These are phyloP conservation scores for Orestias chungarensis DNA, from an alignment of 2,797 vertebrate species.

Conservation along the genomic window DNA sequence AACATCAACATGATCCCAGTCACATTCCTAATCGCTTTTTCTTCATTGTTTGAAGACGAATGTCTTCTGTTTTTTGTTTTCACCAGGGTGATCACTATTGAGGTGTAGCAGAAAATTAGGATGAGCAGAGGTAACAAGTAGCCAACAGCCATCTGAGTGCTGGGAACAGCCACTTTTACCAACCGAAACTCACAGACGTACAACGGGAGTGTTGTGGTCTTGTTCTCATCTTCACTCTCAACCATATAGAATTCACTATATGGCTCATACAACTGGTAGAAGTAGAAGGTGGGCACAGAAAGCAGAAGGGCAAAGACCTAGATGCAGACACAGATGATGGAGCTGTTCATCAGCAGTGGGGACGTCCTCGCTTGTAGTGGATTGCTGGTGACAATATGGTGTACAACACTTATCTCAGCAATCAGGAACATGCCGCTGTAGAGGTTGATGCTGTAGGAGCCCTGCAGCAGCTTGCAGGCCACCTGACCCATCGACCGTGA, in stretches of 20 bases:
- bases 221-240: accelerated
- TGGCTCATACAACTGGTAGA: constrained; percentile 74
- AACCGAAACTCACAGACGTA: constrained; percentile 79
- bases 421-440: constrained; percentile 90
- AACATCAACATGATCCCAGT: constrained; percentile 86
- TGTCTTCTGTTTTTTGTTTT: background rate
- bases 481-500: constrained; percentile 81
- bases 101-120: constrained; percentile 86
- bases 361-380: constrained; percentile 69
- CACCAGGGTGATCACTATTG: constrained; percentile 82
- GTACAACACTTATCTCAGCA: constrained; percentile 88
- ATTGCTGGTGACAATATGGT: constrained; percentile 88
- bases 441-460: constrained; percentile 89
- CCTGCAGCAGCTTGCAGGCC: constrained; percentile 85
- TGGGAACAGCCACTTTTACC: constrained; percentile 79
- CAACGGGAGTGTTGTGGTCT: accelerated
- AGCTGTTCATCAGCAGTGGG: constrained; percentile 38
- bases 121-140: constrained; percentile 87
- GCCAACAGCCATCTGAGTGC: constrained; percentile 81
- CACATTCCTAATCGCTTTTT: constrained; percentile 87
- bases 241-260: background rate
- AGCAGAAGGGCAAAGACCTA: constrained; percentile 82
- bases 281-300: constrained; percentile 83
- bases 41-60: background rate
- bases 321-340: constrained; percentile 75